Conservation (phyloP, 2,888 invertebrate species). For the Ditula angustiorana region DNA sequence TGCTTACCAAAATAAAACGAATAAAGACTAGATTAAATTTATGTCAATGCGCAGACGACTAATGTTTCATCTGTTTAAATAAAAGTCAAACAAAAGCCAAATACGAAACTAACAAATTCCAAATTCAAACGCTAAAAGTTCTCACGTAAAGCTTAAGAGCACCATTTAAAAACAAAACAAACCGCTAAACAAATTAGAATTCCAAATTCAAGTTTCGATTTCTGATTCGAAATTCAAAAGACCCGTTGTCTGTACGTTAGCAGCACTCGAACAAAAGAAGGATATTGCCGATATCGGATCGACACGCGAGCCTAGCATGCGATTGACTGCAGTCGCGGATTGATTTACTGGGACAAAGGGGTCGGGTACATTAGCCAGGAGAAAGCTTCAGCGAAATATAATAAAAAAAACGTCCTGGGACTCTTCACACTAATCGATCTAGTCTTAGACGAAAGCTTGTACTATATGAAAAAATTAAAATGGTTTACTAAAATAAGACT, state of each 20-base stretch:
- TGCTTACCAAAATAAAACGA: too few relatives aligned
- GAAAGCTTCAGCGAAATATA: too few relatives aligned
- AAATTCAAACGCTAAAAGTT: neutral
- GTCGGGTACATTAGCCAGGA: slow-evolving; percentile 35
- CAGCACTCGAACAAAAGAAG: slow-evolving; percentile 32
- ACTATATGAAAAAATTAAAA: too few relatives aligned
- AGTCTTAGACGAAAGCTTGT: too few relatives aligned
- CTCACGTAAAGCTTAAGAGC: neutral
- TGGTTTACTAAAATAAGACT: too few relatives aligned
- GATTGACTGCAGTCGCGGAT: slow-evolving; percentile 59
- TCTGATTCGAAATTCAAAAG: slow-evolving; percentile 11
- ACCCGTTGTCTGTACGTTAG: slow-evolving; percentile 21
- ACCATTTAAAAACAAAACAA: neutral
- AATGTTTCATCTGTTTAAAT: neutral
- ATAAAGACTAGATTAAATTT: too few relatives aligned
- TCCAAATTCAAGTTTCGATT: neutral
- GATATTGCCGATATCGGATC: slow-evolving; percentile 51
- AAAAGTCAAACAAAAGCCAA: neutral
- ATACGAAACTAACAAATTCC: neutral
- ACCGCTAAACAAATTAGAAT: too few relatives aligned
- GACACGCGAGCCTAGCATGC: slow-evolving; percentile 52
- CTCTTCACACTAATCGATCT: too few relatives aligned
- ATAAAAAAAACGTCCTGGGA: too few relatives aligned
- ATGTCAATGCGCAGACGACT: too few relatives aligned
- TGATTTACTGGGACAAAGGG: slow-evolving; percentile 55